Evolutionary conservation across 1,140 invertebrate species (phyloP).

Genomic region (Orius insidiosus): DNA sequence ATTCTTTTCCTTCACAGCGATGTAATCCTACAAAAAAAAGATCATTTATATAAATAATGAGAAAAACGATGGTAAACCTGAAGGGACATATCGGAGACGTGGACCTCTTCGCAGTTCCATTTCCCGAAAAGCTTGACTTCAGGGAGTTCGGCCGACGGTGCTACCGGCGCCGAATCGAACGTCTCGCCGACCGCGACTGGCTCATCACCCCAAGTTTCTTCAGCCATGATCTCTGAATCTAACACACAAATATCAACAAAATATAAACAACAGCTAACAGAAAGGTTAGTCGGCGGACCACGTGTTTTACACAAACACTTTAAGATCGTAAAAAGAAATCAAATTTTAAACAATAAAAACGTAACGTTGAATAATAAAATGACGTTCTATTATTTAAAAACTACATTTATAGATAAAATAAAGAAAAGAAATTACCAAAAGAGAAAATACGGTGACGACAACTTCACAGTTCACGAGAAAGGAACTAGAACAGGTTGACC

Average conservation of each 20-base stretch:
- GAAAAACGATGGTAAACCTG: conserved; percentile 60
- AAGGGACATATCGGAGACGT: conserved; percentile 93
- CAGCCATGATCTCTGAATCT: conserved; percentile 4
- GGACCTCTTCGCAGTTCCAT: conserved; percentile 97
- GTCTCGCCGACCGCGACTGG: conserved; percentile 19
- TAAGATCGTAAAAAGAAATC: no score
- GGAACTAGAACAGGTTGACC: no score
- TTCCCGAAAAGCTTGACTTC: conserved; percentile 96
- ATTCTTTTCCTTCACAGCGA: conserved; percentile 97
- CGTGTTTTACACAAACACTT: no score
- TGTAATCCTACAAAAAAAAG: conserved; percentile 81
- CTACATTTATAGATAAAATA: no score
- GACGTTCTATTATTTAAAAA: no score
- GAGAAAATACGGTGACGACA: no score
- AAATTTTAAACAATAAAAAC: no score
- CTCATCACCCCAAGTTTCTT: conserved; percentile 19
- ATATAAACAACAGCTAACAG: neutral
- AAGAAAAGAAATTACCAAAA: no score
- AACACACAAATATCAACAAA: neutral
- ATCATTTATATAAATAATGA: no score
- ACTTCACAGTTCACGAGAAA: no score
- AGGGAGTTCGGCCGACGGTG: conserved; percentile 55
- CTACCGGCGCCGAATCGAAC: conserved; percentile 27
- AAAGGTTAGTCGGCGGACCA: no score
- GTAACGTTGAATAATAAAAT: no score